phyloP scores from a whole-genome alignment of 1,140 invertebrate species.

The Pseudoatta argentina region DNA sequence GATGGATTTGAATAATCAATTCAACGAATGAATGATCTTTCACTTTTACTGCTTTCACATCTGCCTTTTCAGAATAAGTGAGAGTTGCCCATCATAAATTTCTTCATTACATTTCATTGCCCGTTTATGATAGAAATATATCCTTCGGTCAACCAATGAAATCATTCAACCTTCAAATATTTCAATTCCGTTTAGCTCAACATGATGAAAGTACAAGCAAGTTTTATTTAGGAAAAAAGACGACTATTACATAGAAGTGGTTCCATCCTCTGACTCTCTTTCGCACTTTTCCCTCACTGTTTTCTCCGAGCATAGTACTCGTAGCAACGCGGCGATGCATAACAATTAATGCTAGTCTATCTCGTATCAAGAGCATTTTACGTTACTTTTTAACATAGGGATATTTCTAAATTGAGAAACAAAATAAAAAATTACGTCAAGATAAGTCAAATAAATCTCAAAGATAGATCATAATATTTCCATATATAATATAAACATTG shows the following conservation, averaged over 20 bases:
- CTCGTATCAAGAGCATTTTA: background rate
- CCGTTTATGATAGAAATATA: background rate
- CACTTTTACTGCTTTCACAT: constrained; percentile 46
- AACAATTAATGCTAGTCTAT: constrained; percentile 23
- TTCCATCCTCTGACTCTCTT: constrained; percentile 36
- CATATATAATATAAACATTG: background rate
- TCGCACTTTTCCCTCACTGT: constrained; percentile 7
- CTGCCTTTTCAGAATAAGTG: constrained; percentile 62
- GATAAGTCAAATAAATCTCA: background rate
- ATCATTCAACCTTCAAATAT: constrained; percentile 49
- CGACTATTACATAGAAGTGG: constrained; percentile 56
- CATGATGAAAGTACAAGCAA: constrained; percentile 10
- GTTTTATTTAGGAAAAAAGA: constrained; percentile 15
- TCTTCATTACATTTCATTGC: background rate
- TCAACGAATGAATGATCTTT: constrained; percentile 1
- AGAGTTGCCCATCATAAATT: constrained; percentile 68
- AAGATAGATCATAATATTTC: background rate
- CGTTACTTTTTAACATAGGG: background rate
- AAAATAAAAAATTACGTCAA: background rate
- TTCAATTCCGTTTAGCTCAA: constrained; percentile 52
- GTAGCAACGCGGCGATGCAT: background rate
- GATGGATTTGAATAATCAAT: background rate
- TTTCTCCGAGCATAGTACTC: background rate
- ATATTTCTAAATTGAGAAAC: background rate
- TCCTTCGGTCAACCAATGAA: constrained; percentile 56